These are phyloP conservation scores for Rhingia rostrata DNA, from an alignment of 2,888 invertebrate genomes.

Conservation along the genomic window DNA sequence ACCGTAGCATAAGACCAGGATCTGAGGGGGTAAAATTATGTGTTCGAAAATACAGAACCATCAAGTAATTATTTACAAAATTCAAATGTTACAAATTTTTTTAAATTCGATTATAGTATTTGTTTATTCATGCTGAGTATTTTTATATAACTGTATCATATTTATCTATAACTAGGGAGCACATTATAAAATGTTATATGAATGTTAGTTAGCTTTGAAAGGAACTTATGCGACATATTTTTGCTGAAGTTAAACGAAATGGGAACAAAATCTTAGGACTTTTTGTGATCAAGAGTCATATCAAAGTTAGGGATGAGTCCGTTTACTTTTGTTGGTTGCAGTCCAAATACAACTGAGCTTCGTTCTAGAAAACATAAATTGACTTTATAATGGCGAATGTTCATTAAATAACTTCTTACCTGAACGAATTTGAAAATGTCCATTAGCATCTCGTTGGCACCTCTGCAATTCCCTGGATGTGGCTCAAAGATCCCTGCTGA, in stretches of 20 bases:
- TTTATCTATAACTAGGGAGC: constrained; percentile 27
- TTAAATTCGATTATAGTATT: neutral
- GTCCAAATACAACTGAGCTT: constrained; percentile 74
- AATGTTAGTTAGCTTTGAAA: constrained; percentile 7
- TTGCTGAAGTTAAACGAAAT: constrained; percentile 7
- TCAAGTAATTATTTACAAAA: too few relatives aligned
- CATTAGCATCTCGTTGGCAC: constrained; percentile 81
- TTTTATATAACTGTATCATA: constrained; percentile 15
- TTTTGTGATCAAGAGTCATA: constrained; percentile 38
- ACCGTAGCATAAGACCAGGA: too few relatives aligned
- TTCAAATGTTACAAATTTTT: too few relatives aligned
- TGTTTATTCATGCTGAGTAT: constrained; percentile 13
- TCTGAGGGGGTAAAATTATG: too few relatives aligned
- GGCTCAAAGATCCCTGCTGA: constrained; percentile 49
- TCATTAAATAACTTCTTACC: constrained; percentile 62
- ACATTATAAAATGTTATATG: constrained; percentile 12
- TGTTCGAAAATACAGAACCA: too few relatives aligned
- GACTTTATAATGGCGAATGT: neutral
- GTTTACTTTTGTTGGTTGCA: constrained; percentile 73
- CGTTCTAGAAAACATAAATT: constrained; percentile 55
- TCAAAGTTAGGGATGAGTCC: neutral
- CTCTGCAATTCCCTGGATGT: constrained; percentile 78
- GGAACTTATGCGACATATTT: constrained; percentile 57
- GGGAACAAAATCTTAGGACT: constrained; percentile 2
- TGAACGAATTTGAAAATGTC: constrained; percentile 81